Evolutionary conservation across 2,113 vertebrate genomes (phyloP), one percentile per base, ranked within the genome.

Genomic region (Mellivora capensis): DNA sequence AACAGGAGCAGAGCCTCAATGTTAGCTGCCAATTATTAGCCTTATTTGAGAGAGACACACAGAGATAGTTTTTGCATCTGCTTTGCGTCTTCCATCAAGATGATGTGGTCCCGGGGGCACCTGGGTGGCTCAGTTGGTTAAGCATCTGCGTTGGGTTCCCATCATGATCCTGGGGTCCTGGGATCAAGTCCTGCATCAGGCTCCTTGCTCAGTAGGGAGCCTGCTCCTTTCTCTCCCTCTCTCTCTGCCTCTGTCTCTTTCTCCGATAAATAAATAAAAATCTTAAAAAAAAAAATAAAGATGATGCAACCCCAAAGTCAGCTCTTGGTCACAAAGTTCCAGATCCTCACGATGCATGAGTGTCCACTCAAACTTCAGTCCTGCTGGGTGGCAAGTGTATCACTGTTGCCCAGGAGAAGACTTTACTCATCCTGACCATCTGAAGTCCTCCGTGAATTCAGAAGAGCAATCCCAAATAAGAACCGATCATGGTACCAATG

Each of bases 51-150:
- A 27, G 3, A 74, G 37, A 74, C 23, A 72, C 37, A 74, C 2
- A 23, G 69, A 71, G n/a, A 37, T 8, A 27, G 6, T 17, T 12
- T 3, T 12, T 4, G 34, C 34, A 20, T 44, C 23, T 8, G 37
- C 25, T 27, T 27, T 44, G 39, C 27, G 7, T 23, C 13, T 27
- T 25, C 72, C 23, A 13, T 7, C 39, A 74, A 7, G 23, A 44
- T 15, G 72, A 74, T 29, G 13, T 1, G 3, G 34, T 34, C 62
- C 29, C 2, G 1, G 62, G 29, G 6, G 13, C 1, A 2, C 14
- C 62, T 34, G 62, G 62, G 62, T 6, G 14, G 62, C 62, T 34
- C 13, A 31, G 13, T 5, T 2, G 14, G 62, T 64, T 31, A 34
- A 34, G 29, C 0, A 1, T 64, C 62, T 64, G 29, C 29, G 6